phyloP scores from a whole-genome alignment of 2,888 invertebrate genomes.

The Eristalis pertinax region DNA sequence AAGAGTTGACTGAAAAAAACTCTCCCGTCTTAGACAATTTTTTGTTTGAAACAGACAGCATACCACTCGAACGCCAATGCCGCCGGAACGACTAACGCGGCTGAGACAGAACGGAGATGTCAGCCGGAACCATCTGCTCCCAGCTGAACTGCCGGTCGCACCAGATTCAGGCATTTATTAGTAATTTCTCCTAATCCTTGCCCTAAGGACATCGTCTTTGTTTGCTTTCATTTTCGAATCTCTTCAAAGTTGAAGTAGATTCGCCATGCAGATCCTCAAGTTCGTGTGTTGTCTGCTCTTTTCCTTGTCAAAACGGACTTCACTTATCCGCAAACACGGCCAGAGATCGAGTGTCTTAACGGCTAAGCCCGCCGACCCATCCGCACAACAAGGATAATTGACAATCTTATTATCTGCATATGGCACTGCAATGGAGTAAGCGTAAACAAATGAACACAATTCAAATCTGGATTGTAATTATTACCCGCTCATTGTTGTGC shows the following conservation, averaged over 20 bases:
- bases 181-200: conserved; percentile 34
- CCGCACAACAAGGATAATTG: conserved; percentile 49
- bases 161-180: conserved; percentile 6
- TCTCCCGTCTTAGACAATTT: too few species aligned
- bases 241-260: conserved; percentile 28
- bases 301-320: conserved; percentile 19
- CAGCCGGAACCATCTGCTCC: not conserved
- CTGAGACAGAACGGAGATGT: not conserved
- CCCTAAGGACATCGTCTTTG: not conserved
- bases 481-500: conserved; percentile 35
- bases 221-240: not conserved
- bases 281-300: conserved; percentile 1
- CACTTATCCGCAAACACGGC: conserved; percentile 8
- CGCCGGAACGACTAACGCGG: not conserved
- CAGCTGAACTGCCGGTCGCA: not conserved
- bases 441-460: conserved; percentile 29
- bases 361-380: conserved; percentile 26
- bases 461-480: conserved; percentile 37
- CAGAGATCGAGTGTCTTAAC: conserved; percentile 15
- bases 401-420: conserved; percentile 61
- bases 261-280: conserved; percentile 1
- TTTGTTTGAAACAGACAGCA: too few species aligned
- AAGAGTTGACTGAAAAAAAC: too few species aligned
- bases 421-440: conserved; percentile 6
- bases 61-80: not conserved